phyloP scores from a whole-genome alignment of 2,888 invertebrate species.

The Plebejus argus region DNA sequence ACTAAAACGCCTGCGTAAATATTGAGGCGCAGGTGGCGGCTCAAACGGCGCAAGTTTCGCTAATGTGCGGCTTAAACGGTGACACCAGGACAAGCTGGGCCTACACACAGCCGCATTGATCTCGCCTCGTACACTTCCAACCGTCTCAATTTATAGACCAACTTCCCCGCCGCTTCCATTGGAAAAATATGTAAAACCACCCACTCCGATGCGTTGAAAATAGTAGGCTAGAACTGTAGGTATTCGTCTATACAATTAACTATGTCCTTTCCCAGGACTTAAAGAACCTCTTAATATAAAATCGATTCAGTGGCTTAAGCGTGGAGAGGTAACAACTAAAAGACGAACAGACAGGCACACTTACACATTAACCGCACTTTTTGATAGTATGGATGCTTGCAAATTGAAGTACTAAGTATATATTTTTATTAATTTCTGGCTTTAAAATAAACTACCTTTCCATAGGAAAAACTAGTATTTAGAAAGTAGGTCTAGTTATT shows the following conservation, averaged over 20 bases:
- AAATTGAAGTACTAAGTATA: too few relatives aligned
- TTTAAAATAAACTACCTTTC: too few relatives aligned
- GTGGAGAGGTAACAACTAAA: too few relatives aligned
- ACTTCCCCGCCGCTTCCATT: background rate
- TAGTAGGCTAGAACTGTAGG: background rate
- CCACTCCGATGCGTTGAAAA: background rate
- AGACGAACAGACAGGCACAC: too few relatives aligned
- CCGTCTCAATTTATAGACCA: background rate
- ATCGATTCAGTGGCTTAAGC: too few relatives aligned
- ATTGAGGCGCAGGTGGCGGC: slow-evolving; percentile 68
- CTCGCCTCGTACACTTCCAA: slow-evolving; percentile 38
- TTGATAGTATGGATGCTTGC: too few relatives aligned
- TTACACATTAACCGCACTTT: too few relatives aligned
- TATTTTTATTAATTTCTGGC: too few relatives aligned
- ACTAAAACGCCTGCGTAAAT: slow-evolving; percentile 63
- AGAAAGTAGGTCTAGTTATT: background rate
- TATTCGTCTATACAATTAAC: too few relatives aligned
- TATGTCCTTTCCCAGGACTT: too few relatives aligned
- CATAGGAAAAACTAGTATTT: background rate
- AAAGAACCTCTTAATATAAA: too few relatives aligned
- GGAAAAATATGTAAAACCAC: background rate
- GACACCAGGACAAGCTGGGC: slow-evolving; percentile 57
- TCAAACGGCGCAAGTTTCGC: slow-evolving; percentile 74
- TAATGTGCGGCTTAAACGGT: slow-evolving; percentile 79
- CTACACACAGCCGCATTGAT: slow-evolving; percentile 42